Evolutionary conservation across 2,888 invertebrate genomes (phyloP), one percentile per base, ranked within the genome.

Genomic region (Ceratothoa steindachneri): DNA sequence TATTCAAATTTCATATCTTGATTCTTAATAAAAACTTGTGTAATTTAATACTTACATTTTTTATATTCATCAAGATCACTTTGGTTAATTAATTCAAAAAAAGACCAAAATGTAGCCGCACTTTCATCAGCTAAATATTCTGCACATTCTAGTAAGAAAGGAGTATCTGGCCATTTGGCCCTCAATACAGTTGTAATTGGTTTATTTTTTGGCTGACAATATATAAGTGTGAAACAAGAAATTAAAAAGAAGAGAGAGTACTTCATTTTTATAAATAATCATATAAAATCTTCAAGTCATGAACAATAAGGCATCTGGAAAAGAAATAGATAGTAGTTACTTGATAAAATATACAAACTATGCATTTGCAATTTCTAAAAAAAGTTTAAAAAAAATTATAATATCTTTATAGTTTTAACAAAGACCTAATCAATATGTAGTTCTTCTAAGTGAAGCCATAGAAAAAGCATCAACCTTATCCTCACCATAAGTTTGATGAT

Each of bases 91-190:
- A 87, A 87, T 82, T 92, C 90, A 22, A 94, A 86, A 84, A 90
- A 95, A 76, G 88, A 89, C 93, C 94, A 95, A 85, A 92, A 93
- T 77, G 90, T 88, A 83, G 90, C 90, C 0, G 89, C 83, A 85
- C 90, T 92, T 84, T 94, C 93, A 83, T 91, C 92, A 9, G 90
- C 88, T 77, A 93, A 86, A 85, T 92, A 92, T 84, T 93, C 97
- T 41, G 95, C 93, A 31, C 93, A 89, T 87, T 99, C 98, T 74
- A 97, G 87, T 65, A 93, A 89, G 70, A 97, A 86, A 7, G 97
- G 97, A 22, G 97, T 96, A 70, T 92, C 89, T 81, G 89, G 88
- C 98, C 98, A 99, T 88, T 97, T 96, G 0, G 97, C 94, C 85
- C 96, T 92, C 51, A 98, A 89, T 71, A 92, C 88, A 29, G 93